Percentiles rank a stretch among this genome's conserved stretches.
Evolutionary conservation across 2,113 vertebrate genomes (phyloP).

Genomic region (Thalassoma bifasciatum): DNA sequence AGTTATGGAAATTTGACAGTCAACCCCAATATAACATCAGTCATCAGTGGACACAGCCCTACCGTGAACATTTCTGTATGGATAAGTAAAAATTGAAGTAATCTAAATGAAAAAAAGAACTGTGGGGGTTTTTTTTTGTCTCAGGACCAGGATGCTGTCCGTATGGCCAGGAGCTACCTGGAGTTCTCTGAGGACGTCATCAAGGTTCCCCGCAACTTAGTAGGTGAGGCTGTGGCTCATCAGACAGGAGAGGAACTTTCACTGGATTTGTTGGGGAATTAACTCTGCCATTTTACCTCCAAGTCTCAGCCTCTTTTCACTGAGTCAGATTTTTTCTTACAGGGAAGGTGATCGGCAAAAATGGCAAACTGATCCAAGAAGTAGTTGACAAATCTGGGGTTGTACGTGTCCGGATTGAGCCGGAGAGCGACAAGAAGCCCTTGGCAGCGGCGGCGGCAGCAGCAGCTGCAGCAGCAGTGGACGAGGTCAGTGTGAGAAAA

Average conservation of each 20-base stretch:
- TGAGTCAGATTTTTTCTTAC: neutral
- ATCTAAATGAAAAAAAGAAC: neutral
- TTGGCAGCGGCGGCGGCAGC: conserved; percentile 84
- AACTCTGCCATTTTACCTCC: neutral
- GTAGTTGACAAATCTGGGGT: conserved; percentile 99
- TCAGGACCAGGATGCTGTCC: conserved; percentile 97
- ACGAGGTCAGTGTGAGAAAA: conserved; percentile 86
- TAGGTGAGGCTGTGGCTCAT: conserved; percentile 84
- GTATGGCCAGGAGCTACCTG: conserved; percentile 93
- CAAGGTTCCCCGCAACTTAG: conserved; percentile 97
- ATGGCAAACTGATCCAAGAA: conserved; percentile 98
- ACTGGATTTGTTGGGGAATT: neutral
- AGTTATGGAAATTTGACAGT: no score
- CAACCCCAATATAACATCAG: no score
- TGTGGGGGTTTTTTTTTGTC: conserved; percentile 1
- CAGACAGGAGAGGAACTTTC: neutral
- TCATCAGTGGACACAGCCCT: no score
- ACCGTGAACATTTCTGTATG: neutral
- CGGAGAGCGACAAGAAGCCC: conserved; percentile 96
- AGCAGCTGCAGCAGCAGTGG: conserved; percentile 82
- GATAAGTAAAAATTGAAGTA: neutral
- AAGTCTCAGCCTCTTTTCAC: neutral
- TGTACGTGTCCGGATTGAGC: conserved; percentile 96
- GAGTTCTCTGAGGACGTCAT: conserved; percentile 99
- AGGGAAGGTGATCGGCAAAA: conserved; percentile 99